These are phyloP conservation scores for Masnerella sp. DNA, from an alignment of 2,888 invertebrate genomes.

Conservation along the genomic window DNA sequence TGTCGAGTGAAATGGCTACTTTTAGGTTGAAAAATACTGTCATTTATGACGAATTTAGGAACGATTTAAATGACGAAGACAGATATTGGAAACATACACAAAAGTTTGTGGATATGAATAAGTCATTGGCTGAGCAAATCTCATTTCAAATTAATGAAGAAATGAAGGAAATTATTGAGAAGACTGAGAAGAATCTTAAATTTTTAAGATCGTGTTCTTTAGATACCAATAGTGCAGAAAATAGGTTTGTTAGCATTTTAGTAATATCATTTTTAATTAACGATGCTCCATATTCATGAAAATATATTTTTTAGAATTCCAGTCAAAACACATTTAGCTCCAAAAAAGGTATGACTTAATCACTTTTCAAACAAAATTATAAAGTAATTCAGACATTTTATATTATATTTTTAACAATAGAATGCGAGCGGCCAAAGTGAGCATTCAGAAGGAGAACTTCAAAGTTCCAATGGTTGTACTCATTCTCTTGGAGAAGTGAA, in stretches of 20 bases:
- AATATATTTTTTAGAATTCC: no score
- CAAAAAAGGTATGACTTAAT: no score
- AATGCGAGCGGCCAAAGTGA: conserved; percentile 20
- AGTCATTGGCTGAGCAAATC: conserved; percentile 32
- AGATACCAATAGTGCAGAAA: neutral
- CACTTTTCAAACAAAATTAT: no score
- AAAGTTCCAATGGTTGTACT: conserved; percentile 19
- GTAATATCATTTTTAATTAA: neutral
- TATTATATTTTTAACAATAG: conserved; percentile 14
- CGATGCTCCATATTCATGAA: no score
- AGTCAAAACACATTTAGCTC: no score
- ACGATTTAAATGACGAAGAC: conserved; percentile 25
- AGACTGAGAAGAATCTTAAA: conserved; percentile 14
- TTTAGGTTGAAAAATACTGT: neutral
- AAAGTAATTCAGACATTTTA: neutral
- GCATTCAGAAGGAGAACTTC: conserved; percentile 48
- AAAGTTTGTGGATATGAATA: conserved; percentile 23
- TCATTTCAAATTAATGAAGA: conserved; percentile 24
- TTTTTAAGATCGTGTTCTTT: neutral
- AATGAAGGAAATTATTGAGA: conserved; percentile 26
- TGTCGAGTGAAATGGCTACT: neutral
- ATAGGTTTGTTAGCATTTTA: conserved; percentile 7
- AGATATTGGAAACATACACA: conserved; percentile 3
- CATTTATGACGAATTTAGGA: conserved; percentile 1
- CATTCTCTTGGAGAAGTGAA: conserved; percentile 51